Percentiles rank a stretch among this genome's conserved stretches.
phyloP scores from a whole-genome alignment of 2,888 invertebrate genomes.

The Clitarchus hookeri region DNA sequence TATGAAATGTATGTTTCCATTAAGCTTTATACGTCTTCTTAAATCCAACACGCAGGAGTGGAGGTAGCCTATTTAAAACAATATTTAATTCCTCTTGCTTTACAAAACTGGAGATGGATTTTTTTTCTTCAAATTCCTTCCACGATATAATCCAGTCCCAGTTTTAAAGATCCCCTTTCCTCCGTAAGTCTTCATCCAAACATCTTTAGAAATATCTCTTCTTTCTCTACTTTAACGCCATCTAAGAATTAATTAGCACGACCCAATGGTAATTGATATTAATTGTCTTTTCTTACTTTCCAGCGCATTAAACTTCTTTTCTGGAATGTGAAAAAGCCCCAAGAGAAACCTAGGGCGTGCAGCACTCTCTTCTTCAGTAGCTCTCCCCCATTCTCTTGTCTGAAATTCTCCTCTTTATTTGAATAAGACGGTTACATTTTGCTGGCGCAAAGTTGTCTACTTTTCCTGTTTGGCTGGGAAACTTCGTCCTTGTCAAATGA shows the following conservation, averaged over 20 bases:
- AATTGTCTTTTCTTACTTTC: slow-evolving; percentile 52
- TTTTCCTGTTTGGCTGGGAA: slow-evolving; percentile 21
- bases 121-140: background rate
- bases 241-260: slow-evolving; percentile 49
- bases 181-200: slow-evolving; percentile 18
- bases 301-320: slow-evolving; percentile 47
- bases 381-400: slow-evolving; percentile 20
- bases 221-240: slow-evolving; percentile 29
- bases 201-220: slow-evolving; percentile 26
- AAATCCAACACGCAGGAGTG: background rate
- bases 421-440: slow-evolving; percentile 24
- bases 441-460: slow-evolving; percentile 24
- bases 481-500: slow-evolving; percentile 27
- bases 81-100: slow-evolving; percentile 16
- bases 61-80: background rate
- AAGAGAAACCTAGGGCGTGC: slow-evolving; percentile 10
- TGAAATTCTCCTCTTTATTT: slow-evolving; percentile 20
- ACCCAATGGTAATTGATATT: slow-evolving; percentile 52
- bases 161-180: slow-evolving; percentile 15
- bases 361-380: background rate
- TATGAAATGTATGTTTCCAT: background rate
- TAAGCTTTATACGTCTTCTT: background rate
- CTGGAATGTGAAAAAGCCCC: slow-evolving; percentile 19
- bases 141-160: slow-evolving; percentile 11
- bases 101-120: slow-evolving; percentile 23